phyloP scores from a whole-genome alignment of 2,888 invertebrate genomes.

The Erebia aethiops region DNA sequence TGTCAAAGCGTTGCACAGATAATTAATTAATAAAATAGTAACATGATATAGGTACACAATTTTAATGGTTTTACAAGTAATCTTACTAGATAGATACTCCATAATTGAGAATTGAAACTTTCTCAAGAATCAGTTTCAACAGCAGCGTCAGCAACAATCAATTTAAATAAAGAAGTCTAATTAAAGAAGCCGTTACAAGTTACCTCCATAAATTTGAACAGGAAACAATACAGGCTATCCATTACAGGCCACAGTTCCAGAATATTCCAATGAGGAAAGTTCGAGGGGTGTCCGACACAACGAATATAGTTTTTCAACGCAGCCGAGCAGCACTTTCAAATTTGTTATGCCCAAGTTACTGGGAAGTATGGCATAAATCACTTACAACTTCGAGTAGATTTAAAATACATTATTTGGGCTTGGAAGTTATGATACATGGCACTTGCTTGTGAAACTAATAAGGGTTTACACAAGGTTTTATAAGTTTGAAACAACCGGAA shows the following conservation, averaged over 20 bases:
- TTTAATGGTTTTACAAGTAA: slow-evolving; percentile 15
- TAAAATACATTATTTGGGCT: slow-evolving; percentile 36
- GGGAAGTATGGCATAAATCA: slow-evolving; percentile 60
- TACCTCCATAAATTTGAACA: slow-evolving; percentile 81
- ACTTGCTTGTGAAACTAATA: slow-evolving; percentile 22
- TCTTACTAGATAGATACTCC: slow-evolving; percentile 29
- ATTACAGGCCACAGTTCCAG: slow-evolving; percentile 73
- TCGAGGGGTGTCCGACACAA: slow-evolving; percentile 60
- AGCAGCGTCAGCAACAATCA: slow-evolving; percentile 76
- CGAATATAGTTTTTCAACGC: slow-evolving; percentile 80
- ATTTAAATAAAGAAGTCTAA: slow-evolving; percentile 80
- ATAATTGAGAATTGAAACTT: slow-evolving; percentile 31
- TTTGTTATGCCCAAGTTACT: slow-evolving; percentile 59
- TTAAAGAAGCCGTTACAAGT: slow-evolving; percentile 83
- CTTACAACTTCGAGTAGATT: slow-evolving; percentile 45
- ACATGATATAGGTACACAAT: neutral
- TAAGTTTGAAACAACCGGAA: neutral
- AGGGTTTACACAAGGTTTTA: slow-evolving; percentile 3
- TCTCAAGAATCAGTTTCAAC: slow-evolving; percentile 48
- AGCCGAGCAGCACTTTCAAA: slow-evolving; percentile 59
- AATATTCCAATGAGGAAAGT: slow-evolving; percentile 78
- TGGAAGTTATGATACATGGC: slow-evolving; percentile 33
- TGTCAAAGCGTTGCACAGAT: slow-evolving; percentile 29
- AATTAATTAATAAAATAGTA: slow-evolving; percentile 9
- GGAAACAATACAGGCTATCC: slow-evolving; percentile 79